Base-by-base conservation (phyloP, 2,888 invertebrate species). In the Linnaemya tessellans region DNA sequence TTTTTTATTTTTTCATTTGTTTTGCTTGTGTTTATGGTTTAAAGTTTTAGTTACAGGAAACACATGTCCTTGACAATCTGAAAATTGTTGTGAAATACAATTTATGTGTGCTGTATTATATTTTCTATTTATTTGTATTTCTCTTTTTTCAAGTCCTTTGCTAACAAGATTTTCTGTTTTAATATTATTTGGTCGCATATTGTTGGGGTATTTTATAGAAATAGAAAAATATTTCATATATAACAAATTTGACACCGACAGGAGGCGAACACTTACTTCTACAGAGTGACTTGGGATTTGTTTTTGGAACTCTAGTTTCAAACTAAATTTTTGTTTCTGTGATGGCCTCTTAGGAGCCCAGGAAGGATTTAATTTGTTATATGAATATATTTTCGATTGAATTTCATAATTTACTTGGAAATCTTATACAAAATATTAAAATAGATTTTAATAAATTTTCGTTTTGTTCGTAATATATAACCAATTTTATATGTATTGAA, bases 51-150 rank as follows among this genome's bases (percentile, higher is more conserved):
- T 43, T 51, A 35, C 30, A 46, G 43, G 70, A 51, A 60, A 51
- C 78, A 78, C 67, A 65, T 83, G 83, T 73, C 83, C 80, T 80
- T 80, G 73, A 73, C 80, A 80, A 51, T 73, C 22, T 58, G 8
- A 18, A 58, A 73, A 35, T 46, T 38, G 11, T 65, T 56, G 54
- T n/a, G 49, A 64, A 56, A 65, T 41, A 10, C 38, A 65, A 73
- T 65, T 73, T 67, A 56, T 73, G 54, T 38, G 5, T 20, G 30
- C 62, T 80, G 56, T 38, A 30, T 18, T 43, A 51, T 38, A 56
- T n/a, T 41, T 8, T 58, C 20, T 49, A 38, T 74, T n/a, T 35
- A 64, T 8, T 11, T 15, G 1, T 0, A 54, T 38, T 62, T 64
- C 15, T 20, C 5, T 13, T 2, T 41, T 18, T 22, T 38, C 4